These are phyloP conservation scores for Lampropteryx suffumata DNA, from an alignment of 2,888 invertebrate species.

Conservation along the genomic window DNA sequence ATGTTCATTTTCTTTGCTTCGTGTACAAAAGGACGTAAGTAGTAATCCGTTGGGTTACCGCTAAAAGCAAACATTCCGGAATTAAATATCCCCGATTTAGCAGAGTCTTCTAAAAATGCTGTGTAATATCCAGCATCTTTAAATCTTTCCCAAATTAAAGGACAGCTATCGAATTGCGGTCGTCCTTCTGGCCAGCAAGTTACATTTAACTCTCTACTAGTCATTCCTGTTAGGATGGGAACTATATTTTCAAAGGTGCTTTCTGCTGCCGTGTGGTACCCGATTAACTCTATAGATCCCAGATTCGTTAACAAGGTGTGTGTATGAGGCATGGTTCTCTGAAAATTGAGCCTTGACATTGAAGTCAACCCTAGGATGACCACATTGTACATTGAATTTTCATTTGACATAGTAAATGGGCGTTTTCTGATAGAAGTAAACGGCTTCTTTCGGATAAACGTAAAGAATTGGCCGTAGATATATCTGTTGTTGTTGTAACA, in stretches of 20 bases:
- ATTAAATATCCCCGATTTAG: conserved; percentile 48
- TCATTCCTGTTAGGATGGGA: conserved; percentile 87
- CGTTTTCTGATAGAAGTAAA: conserved; percentile 31
- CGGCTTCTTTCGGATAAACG: conserved; percentile 78
- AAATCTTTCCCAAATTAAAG: conserved; percentile 91
- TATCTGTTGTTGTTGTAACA: conserved; percentile 72
- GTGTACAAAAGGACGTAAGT: conserved; percentile 86
- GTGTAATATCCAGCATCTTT: conserved; percentile 87
- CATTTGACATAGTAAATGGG: conserved; percentile 22
- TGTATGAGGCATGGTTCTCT: conserved; percentile 89
- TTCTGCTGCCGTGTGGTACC: conserved; percentile 95
- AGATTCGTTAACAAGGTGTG: conserved; percentile 78
- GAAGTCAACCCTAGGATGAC: conserved; percentile 91
- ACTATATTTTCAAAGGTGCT: conserved; percentile 93
- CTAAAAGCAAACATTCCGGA: conserved; percentile 67
- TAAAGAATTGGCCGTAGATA: conserved; percentile 86
- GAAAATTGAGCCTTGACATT: conserved; percentile 90
- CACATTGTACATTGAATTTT: conserved; percentile 80
- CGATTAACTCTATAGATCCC: conserved; percentile 87
- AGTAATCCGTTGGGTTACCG: conserved; percentile 90
- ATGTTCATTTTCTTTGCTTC: conserved; percentile 58
- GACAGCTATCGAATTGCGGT: conserved; percentile 87
- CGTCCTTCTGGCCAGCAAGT: conserved; percentile 81
- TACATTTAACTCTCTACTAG: conserved; percentile 80
- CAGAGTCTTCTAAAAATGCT: conserved; percentile 90